phyloP scores from a whole-genome alignment of 2,888 invertebrate species.

The Apoda limacodes region DNA sequence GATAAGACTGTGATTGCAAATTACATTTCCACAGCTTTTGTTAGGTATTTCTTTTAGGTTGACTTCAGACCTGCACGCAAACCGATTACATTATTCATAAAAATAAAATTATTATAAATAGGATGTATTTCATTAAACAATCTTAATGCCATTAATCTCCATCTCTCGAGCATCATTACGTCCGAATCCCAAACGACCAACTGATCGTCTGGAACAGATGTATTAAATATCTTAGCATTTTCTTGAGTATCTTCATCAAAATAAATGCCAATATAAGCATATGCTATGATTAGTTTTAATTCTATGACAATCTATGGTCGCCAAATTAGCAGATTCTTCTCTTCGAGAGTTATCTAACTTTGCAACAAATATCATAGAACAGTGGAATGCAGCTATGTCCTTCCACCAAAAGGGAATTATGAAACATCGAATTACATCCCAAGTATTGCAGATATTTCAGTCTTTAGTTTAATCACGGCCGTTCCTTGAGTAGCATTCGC shows the following conservation, averaged over 20 bases:
- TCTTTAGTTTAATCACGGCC: constrained; percentile 79
- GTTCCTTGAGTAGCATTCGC: constrained; percentile 86
- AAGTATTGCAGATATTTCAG: constrained; percentile 94
- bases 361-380: constrained; percentile 84
- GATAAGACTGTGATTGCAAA: constrained; percentile 57
- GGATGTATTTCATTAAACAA: constrained; percentile 48
- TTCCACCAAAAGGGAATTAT: constrained; percentile 87
- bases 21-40: constrained; percentile 44
- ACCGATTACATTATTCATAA: constrained; percentile 35
- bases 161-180: constrained; percentile 73
- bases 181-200: constrained; percentile 95
- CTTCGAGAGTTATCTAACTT: constrained; percentile 93
- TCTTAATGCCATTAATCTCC: constrained; percentile 76
- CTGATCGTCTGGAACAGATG: constrained; percentile 95
- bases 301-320: constrained; percentile 95
- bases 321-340: constrained; percentile 88
- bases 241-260: constrained; percentile 81
- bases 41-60: constrained; percentile 43
- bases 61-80: constrained; percentile 58
- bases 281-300: constrained; percentile 89
- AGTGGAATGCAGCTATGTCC: constrained; percentile 97
- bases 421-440: constrained; percentile 91
- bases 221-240: constrained; percentile 85
- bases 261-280: constrained; percentile 91
- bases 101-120: constrained; percentile 50